These are phyloP conservation scores for Tenthredo distinguenda DNA, from an alignment of 2,888 invertebrate species.

Conservation along the genomic window DNA sequence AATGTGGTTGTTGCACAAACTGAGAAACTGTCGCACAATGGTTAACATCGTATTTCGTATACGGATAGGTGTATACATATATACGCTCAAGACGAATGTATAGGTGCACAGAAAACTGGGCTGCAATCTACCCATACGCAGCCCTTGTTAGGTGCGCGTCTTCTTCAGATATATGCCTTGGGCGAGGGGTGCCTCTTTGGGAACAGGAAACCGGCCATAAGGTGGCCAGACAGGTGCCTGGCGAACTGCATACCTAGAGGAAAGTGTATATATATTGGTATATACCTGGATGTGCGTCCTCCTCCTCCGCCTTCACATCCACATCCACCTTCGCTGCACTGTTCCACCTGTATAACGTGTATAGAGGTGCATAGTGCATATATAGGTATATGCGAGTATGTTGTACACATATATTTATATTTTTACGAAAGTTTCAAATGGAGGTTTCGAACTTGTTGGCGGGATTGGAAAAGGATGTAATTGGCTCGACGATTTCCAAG, in stretches of 20 bases:
- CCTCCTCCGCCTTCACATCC: slow-evolving; percentile 1
- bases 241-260: slow-evolving; percentile 42
- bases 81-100: neutral
- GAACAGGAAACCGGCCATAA: slow-evolving; percentile 40
- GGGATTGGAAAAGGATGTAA: slow-evolving; percentile 18
- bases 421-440: neutral
- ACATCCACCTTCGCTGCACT: neutral
- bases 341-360: neutral
- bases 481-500: slow-evolving; percentile 17
- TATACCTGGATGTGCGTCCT: slow-evolving; percentile 20
- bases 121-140: neutral
- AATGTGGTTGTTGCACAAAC: slow-evolving; percentile 23
- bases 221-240: slow-evolving; percentile 35
- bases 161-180: slow-evolving; percentile 6
- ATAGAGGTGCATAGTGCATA: neutral
- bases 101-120: neutral
- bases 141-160: slow-evolving; percentile 35
- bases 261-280: slow-evolving; percentile 16
- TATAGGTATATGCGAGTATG: neutral
- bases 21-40: slow-evolving; percentile 4
- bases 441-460: neutral
- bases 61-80: neutral
- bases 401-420: neutral
- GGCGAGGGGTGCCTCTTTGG: slow-evolving; percentile 28
- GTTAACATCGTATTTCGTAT: neutral